Base-by-base conservation (phyloP, 2,888 invertebrate species). In the Apotomis turbidana region DNA sequence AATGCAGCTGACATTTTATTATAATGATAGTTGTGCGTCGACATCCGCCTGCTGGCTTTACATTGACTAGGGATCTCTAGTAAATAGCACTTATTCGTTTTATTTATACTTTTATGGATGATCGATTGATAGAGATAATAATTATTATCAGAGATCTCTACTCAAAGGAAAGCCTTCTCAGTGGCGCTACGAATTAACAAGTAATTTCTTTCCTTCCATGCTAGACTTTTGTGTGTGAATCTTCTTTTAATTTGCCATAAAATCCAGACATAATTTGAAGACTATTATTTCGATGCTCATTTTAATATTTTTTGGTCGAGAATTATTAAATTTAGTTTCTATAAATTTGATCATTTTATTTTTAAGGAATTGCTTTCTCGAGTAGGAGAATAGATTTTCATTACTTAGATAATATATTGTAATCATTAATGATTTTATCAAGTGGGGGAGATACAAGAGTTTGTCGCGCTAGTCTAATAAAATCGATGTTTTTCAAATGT, bases 401-500 rank as follows among this genome's bases (percentile, higher is more conserved):
- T 70, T 66, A 66, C 68, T 60, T 75, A 75, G 73, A 64, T 68
- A 62, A 64, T 71, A 73, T 72, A 72, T 72, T 61, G 10, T 61
- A 68, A 72, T 68, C 63, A 68, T 62, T 72, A 71, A 66, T 66
- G 63, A 70, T 75, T 72, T 75, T 74, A 73, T 74, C 55, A 72
- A 70, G 49, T 62, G 61, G 75, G 75, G 71, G 68, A 75, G 74
- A 75, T 75, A 75, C 75, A 75, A 75, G 72, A 74, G 75, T 74
- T 44, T 67, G 70, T 69, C 54, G 70, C 61, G 64, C 72, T 71
- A 75, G 72, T 75, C 74, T 64, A 36, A 62, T 58, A 67, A 69
- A 66, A 70, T 67, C 60, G 27, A 57, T 51, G 15, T 60, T 69
- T 72, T 72, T 63, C 58, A 68, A 52, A 27, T 61, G 62, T 71